Percentiles rank a stretch among this genome's conserved stretches.
Evolutionary conservation across 92 coral and sea anemone species (phyloP).

Genomic region (Paragorgia papillata): DNA sequence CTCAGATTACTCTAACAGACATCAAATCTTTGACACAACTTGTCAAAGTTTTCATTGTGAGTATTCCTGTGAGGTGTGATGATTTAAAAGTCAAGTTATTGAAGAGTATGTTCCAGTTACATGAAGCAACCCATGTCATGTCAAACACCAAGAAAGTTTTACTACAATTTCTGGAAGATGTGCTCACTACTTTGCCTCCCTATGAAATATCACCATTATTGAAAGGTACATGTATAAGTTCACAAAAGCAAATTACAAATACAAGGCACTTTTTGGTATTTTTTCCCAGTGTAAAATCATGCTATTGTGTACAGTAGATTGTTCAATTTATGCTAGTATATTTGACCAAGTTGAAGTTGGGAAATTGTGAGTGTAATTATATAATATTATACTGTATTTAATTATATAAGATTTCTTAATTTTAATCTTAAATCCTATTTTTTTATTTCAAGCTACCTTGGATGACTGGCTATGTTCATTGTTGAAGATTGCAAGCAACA

Average conservation of each 20-base stretch:
- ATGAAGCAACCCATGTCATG: constrained; percentile 67
- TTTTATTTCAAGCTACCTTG: too few relatives aligned
- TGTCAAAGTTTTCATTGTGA: not conserved
- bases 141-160: constrained; percentile 67
- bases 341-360: too few relatives aligned
- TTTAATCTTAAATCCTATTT: too few relatives aligned
- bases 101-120: constrained; percentile 56
- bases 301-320: too few relatives aligned
- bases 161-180: constrained; percentile 50
- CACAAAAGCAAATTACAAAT: too few relatives aligned
- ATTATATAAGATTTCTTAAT: too few relatives aligned
- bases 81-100: constrained; percentile 50
- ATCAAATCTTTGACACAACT: constrained; percentile 2
- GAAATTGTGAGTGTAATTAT: too few relatives aligned
- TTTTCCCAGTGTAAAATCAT: too few relatives aligned
- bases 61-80: constrained; percentile 14
- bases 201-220: not conserved
- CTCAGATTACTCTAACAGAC: not conserved
- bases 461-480: constrained; percentile 27
- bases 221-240: too few relatives aligned
- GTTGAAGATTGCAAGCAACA: not conserved
- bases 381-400: too few relatives aligned
- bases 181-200: not conserved
- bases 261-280: too few relatives aligned
- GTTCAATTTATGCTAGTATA: too few relatives aligned